Conservation (phyloP, 2,888 invertebrate species). For the Agrotis exclamationis region DNA sequence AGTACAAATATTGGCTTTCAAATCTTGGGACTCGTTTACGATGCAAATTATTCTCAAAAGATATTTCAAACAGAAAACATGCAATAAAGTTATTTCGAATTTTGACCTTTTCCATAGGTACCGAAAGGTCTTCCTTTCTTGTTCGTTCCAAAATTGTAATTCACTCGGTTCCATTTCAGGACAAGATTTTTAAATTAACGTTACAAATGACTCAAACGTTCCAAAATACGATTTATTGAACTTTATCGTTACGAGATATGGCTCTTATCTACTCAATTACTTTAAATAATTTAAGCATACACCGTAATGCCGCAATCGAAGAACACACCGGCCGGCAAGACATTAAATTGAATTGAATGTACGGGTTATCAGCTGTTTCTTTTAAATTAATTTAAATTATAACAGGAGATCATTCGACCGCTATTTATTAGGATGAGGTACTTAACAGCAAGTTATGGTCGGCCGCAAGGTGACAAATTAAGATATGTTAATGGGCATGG, state of each 20-base stretch:
- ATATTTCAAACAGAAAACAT: not conserved
- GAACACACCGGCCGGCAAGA: conserved; percentile 70
- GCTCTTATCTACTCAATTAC: conserved; percentile 82
- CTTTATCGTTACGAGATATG: conserved; percentile 74
- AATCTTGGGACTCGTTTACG: not conserved
- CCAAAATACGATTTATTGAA: conserved; percentile 75
- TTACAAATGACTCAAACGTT: conserved; percentile 71
- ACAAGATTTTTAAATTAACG: conserved; percentile 77
- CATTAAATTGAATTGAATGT: conserved; percentile 76
- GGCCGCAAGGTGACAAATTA: conserved; percentile 73
- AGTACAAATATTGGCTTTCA: not conserved
- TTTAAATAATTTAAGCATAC: conserved; percentile 81
- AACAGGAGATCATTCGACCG: conserved; percentile 74
- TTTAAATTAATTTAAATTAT: conserved; percentile 79
- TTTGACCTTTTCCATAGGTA: conserved; percentile 78
- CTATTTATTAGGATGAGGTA: conserved; percentile 74
- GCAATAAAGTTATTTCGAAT: conserved; percentile 78
- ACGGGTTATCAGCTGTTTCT: conserved; percentile 78
- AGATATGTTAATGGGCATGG: conserved; percentile 71
- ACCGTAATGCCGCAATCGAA: conserved; percentile 71
- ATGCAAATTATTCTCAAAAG: conserved; percentile 1
- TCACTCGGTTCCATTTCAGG: conserved; percentile 66
- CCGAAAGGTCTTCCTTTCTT: conserved; percentile 66
- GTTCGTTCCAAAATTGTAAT: conserved; percentile 76
- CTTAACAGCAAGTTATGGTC: conserved; percentile 69